phyloP scores from a whole-genome alignment of 2,113 vertebrate genomes.

The Azemiops feae region DNA sequence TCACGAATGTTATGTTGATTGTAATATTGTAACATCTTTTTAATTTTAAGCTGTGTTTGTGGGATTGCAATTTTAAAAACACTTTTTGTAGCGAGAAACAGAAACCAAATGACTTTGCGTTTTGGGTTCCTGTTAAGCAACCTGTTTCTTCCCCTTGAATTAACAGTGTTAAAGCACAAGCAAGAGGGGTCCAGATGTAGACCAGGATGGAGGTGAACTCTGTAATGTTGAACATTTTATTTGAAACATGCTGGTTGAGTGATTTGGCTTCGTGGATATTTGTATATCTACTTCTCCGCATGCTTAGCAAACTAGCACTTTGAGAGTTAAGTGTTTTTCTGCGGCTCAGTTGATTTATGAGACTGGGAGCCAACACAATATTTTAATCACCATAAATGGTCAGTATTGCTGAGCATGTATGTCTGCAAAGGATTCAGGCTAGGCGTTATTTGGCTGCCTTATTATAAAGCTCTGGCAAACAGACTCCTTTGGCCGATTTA shows the following conservation, averaged over 20 bases:
- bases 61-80: not conserved
- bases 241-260: not conserved
- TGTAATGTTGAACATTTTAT: not conserved
- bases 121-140: slow-evolving; percentile 2
- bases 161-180: slow-evolving; percentile 11
- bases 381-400: slow-evolving; percentile 81
- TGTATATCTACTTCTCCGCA: not conserved
- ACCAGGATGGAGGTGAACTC: not conserved
- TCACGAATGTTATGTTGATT: not conserved
- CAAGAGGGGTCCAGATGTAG: slow-evolving; percentile 24
- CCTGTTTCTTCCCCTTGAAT: not conserved
- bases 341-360: slow-evolving; percentile 56
- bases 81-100: not conserved
- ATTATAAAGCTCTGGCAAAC: slow-evolving; percentile 53
- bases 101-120: not conserved
- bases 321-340: slow-evolving; percentile 56
- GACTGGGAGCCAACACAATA: slow-evolving; percentile 53
- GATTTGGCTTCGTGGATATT: not conserved
- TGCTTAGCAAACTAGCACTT: slow-evolving; percentile 33
- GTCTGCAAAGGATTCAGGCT: not conserved
- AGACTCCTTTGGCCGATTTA: slow-evolving; percentile 43
- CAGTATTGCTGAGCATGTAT: slow-evolving; percentile 57
- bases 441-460: slow-evolving; percentile 38
- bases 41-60: not conserved
- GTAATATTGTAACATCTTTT: slow-evolving; percentile 23